Evolutionary conservation across 2,113 vertebrate genomes (phyloP).

Genomic region (Gobius niger): DNA sequence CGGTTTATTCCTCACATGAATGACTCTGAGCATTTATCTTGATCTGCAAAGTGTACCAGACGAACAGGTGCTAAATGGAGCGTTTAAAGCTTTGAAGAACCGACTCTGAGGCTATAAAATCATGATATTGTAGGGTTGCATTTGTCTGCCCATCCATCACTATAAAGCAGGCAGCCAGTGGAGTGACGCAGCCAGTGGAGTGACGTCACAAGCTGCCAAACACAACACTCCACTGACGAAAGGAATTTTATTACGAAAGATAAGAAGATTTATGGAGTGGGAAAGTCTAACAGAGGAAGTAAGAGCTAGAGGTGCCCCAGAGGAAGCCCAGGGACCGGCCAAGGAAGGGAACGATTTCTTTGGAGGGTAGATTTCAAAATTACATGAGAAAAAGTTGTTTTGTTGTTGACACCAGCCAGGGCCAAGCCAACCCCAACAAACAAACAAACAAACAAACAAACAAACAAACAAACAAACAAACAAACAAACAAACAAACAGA

Average conservation of each 20-base stretch:
- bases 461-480: too few species aligned
- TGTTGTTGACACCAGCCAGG: too few species aligned
- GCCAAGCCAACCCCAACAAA: too few species aligned
- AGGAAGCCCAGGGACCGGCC: too few species aligned
- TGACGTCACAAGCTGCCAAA: background rate
- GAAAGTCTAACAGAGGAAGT: background rate
- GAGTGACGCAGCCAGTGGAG: background rate
- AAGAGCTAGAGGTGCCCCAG: too few species aligned
- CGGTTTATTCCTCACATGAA: too few species aligned
- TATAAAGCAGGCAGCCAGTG: background rate
- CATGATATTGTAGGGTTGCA: background rate
- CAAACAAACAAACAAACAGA: too few species aligned
- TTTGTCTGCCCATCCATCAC: background rate
- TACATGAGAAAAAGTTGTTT: too few species aligned
- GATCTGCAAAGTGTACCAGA: background rate
- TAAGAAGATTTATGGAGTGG: conserved; percentile 1
- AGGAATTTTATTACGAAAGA: background rate
- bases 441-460: too few species aligned
- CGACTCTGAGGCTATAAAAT: background rate
- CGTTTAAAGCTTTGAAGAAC: background rate
- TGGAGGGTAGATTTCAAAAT: too few species aligned
- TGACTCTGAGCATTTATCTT: background rate
- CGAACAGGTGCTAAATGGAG: background rate
- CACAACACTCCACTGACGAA: too few species aligned
- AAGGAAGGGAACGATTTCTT: too few species aligned